phyloP scores from a whole-genome alignment of 2,888 invertebrate species.

The Agriopis leucophaearia region DNA sequence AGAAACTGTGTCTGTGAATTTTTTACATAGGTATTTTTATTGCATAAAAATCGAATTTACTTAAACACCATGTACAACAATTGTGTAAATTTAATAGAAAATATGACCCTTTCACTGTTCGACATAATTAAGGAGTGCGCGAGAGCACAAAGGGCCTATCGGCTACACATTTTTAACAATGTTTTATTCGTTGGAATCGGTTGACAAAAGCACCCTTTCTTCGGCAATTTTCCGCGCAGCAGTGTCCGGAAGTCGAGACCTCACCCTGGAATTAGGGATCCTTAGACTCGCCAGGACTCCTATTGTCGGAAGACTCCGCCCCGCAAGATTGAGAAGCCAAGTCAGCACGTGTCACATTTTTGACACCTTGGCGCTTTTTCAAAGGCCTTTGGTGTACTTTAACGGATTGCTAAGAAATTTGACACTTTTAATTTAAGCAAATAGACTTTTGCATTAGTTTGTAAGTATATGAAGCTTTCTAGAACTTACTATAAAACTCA shows the following conservation, averaged over 20 bases:
- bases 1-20: too few relatives aligned
- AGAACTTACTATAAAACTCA: too few relatives aligned
- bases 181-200: constrained; percentile 84
- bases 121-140: constrained; percentile 84
- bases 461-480: too few relatives aligned
- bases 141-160: constrained; percentile 78
- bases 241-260: constrained; percentile 78
- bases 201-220: constrained; percentile 85
- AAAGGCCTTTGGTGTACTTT: constrained; percentile 23
- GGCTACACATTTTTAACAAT: constrained; percentile 80
- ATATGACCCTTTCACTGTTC: constrained; percentile 85
- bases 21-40: too few relatives aligned
- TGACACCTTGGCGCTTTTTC: constrained; percentile 53
- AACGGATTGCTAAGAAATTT: constrained; percentile 34
- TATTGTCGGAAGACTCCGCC: constrained; percentile 81
- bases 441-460: not conserved
- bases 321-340: constrained; percentile 66
- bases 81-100: constrained; percentile 84
- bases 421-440: constrained; percentile 1
- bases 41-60: not conserved
- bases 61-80: constrained; percentile 65
- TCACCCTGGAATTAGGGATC: constrained; percentile 78
- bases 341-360: constrained; percentile 78
- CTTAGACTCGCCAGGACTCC: constrained; percentile 76
- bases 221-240: constrained; percentile 82